These are phyloP conservation scores for Urophycis tenuis DNA, from an alignment of 2,797 vertebrate species.

Conservation along the genomic window DNA sequence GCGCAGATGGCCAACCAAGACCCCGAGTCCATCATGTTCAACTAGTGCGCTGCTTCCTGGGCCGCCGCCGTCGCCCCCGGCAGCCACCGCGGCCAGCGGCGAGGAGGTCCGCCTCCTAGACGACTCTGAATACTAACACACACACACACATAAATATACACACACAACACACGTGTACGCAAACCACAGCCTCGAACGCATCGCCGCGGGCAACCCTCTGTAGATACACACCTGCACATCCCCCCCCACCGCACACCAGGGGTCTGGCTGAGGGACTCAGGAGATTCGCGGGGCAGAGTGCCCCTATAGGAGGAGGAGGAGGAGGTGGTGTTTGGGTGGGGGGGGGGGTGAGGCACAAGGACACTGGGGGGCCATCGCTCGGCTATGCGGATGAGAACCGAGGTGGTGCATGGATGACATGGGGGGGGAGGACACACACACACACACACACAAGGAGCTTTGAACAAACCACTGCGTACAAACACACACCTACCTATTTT, in stretches of 20 bases:
- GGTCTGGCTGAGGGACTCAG: neutral
- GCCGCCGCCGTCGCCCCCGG: constrained; percentile 24
- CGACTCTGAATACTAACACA: constrained; percentile 75
- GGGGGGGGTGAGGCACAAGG: constrained; percentile 21
- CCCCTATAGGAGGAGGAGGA: neutral
- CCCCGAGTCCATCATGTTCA: too few species aligned
- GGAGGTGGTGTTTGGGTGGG: too few species aligned
- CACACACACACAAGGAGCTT: constrained; percentile 18
- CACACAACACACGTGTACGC: neutral
- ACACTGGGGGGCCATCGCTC: neutral
- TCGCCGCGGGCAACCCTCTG: neutral
- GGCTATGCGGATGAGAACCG: constrained; percentile 46
- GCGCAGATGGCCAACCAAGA: too few species aligned
- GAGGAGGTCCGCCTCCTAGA: constrained; percentile 85
- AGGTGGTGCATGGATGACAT: constrained; percentile 16
- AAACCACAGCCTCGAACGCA: neutral
- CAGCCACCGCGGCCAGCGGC: constrained; percentile 76
- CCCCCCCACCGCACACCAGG: constrained; percentile 20
- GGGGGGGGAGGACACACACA: constrained; percentile 5
- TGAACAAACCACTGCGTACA: constrained; percentile 48
- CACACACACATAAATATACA: neutral
- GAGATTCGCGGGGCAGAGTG: constrained; percentile 10
- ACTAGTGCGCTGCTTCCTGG: constrained; percentile 66
- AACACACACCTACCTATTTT: constrained; percentile 24
- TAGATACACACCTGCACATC: constrained; percentile 2